Evolutionary conservation across 2,113 vertebrate species (phyloP), one percentile per base, ranked within the genome.

Genomic region (Rallus limicola): DNA sequence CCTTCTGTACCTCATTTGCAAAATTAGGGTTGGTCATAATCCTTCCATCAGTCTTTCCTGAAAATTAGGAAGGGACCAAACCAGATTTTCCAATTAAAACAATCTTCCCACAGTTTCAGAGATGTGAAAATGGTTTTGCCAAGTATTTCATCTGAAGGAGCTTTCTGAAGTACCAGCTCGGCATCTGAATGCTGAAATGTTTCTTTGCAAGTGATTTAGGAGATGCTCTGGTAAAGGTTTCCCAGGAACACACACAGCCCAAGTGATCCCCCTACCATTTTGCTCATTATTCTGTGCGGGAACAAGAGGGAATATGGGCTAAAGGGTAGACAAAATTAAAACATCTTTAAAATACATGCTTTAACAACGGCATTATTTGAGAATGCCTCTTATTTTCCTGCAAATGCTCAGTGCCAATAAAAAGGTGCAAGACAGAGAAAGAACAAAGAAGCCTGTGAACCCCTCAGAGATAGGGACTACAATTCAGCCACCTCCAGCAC

Each of bases 1-100:
- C 28, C 58, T 87, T 89, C 77, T 70, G 84, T 96, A 93, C 88
- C 23, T 95, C 91, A 96, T 94, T 96, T 96, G 88, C 95, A 97
- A 96, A 97, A 96, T 93, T 87, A 96, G 46, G 91, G 88, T 69
- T 89, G 93, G 93, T 91, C 88, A 90, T 94, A 95, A 96, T 94
- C 92, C 83, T 87, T 89, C 83, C 91, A 90, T 89, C 81, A 93
- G 63, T 77, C 88, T 91, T 94, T 94, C 88, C 83, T 91, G 93
- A 94, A 96, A 95, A 95, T 95, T 94, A 96, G 70, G 63, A 93
- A 92, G 88, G 83, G 88, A 70, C 44, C 12, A 5, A 96, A 95
- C 93, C 83, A 95, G 94, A 94, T 91, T 91, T 95, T 93, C 86
- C 6, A 92, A 94, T 79, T 95, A 46, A 91, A 95, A 94, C 91